Conservation (phyloP, 2,113 vertebrate species). For the Zosterops pallidus region DNA sequence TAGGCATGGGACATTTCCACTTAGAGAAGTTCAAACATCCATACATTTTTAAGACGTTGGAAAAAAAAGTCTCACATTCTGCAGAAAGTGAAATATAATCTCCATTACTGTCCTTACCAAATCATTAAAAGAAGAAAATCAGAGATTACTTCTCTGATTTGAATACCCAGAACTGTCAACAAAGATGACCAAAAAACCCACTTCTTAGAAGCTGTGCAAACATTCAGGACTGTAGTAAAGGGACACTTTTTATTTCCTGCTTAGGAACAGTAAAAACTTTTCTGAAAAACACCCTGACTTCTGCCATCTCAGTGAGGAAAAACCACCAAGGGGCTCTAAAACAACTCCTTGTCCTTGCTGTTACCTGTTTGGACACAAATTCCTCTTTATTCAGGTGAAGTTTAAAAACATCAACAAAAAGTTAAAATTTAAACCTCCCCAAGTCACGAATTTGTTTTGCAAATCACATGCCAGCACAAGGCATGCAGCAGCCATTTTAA, state of each 20-base stretch:
- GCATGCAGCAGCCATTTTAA: neutral
- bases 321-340: neutral
- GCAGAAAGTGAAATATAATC: neutral
- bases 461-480: neutral
- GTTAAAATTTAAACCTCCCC: neutral
- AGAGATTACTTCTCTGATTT: neutral
- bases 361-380: neutral
- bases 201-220: neutral
- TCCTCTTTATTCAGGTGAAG: neutral
- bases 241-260: neutral
- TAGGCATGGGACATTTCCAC: neutral
- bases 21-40: neutral
- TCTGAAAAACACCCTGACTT: neutral
- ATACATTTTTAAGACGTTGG: neutral
- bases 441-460: neutral
- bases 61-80: neutral
- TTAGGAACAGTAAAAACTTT: neutral
- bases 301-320: neutral
- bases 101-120: neutral
- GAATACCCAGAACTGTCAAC: neutral
- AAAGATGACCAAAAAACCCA: accelerated
- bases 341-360: neutral
- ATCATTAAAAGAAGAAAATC: neutral
- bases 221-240: neutral
- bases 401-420: neutral